Conservation (phyloP, 2,113 vertebrate genomes). For the Mystacornis crossleyi region DNA sequence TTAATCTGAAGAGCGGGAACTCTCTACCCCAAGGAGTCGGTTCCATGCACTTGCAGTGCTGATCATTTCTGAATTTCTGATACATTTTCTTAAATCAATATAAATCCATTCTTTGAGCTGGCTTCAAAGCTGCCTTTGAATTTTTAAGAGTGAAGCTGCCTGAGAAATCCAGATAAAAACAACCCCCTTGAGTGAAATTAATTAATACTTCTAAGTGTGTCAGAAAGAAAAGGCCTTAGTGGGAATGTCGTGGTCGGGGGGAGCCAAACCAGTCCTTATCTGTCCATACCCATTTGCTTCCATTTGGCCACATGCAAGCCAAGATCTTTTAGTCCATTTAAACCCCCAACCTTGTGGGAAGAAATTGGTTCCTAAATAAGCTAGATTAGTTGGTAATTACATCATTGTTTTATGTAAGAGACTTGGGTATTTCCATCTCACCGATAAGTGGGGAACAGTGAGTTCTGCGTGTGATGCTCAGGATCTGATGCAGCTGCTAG, state of each 20-base stretch:
- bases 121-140: conserved; percentile 64
- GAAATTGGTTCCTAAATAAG: neutral
- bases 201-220: conserved; percentile 26
- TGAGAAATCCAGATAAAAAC: conserved; percentile 43
- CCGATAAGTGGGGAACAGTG: neutral
- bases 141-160: conserved; percentile 7
- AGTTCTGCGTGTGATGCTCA: neutral
- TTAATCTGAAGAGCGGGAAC: neutral
- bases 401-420: neutral
- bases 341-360: neutral
- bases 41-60: neutral
- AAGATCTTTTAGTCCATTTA: neutral
- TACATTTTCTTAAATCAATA: conserved; percentile 13
- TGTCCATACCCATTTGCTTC: rapidly evolving
- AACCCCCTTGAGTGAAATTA: conserved; percentile 28
- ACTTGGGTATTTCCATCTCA: neutral
- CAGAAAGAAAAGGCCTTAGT: neutral
- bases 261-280: neutral
- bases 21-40: neutral
- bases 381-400: neutral
- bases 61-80: neutral
- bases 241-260: neutral
- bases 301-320: neutral
- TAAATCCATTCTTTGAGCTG: conserved; percentile 30
- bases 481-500: neutral